Conservation (phyloP, 2,113 vertebrate genomes). For the Anoplopoma fimbria region DNA sequence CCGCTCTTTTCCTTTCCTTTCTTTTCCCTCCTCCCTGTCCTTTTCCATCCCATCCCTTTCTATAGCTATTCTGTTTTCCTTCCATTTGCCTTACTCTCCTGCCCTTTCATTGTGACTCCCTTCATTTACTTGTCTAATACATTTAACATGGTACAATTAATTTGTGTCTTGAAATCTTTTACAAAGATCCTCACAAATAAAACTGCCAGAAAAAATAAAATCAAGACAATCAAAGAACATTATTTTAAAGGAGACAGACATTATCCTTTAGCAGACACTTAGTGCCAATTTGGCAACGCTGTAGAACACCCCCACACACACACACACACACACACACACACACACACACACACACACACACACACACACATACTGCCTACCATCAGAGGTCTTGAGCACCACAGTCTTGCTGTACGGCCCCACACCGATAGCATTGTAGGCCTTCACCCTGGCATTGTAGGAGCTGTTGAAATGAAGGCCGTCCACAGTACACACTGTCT, state of each 20-base stretch:
- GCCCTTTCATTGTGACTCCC: no score
- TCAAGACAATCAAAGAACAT: background rate
- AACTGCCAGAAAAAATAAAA: background rate
- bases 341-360: constrained; percentile 25
- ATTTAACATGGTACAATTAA: background rate
- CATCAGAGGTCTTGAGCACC: constrained; percentile 95
- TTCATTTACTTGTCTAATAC: background rate
- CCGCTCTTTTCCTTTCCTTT: background rate
- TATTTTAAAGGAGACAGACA: background rate
- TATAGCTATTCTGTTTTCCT: background rate
- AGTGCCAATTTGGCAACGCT: background rate
- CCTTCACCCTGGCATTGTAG: constrained; percentile 97
- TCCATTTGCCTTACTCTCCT: background rate
- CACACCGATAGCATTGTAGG: constrained; percentile 91
- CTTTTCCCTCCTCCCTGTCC: background rate
- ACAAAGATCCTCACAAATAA: background rate
- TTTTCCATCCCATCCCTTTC: background rate
- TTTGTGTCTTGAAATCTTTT: background rate
- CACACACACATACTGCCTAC: constrained; percentile 55
- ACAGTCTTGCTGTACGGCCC: constrained; percentile 98
- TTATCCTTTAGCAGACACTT: background rate
- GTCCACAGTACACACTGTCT: constrained; percentile 97
- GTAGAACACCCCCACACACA: background rate
- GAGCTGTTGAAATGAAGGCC: constrained; percentile 99
- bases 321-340: constrained; percentile 4